These are phyloP conservation scores for Scaptomyza polygonia DNA, from an alignment of 2,888 invertebrate species.

Conservation along the genomic window DNA sequence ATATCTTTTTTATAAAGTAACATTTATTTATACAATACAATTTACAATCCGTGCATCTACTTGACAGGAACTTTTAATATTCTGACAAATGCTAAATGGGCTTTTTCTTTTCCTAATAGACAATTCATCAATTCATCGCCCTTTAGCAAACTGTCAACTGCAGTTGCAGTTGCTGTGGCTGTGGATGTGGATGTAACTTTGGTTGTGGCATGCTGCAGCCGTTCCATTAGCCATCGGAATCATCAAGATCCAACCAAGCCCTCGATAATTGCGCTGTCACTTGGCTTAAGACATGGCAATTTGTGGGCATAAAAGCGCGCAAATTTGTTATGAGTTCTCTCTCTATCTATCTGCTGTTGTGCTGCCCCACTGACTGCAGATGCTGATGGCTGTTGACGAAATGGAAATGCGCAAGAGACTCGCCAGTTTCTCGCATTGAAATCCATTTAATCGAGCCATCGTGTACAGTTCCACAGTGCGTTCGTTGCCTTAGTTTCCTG, in stretches of 20 bases:
- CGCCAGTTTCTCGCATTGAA: constrained; percentile 64
- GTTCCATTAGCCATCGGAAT: constrained; percentile 40
- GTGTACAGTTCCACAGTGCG: constrained; percentile 49
- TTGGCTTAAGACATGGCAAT: constrained; percentile 79
- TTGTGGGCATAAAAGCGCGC: constrained; percentile 80
- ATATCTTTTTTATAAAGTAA: too few species aligned
- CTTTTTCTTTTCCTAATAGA: constrained; percentile 54
- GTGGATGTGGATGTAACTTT: constrained; percentile 40
- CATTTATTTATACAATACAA: not conserved
- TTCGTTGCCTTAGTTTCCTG: constrained; percentile 7
- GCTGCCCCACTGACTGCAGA: not conserved
- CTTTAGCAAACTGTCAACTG: constrained; percentile 70
- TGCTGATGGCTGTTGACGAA: constrained; percentile 66
- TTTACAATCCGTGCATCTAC: not conserved
- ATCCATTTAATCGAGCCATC: constrained; percentile 79
- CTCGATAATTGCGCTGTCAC: constrained; percentile 79
- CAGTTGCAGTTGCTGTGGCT: constrained; percentile 56
- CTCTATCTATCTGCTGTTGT: too few species aligned
- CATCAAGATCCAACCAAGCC: constrained; percentile 41
- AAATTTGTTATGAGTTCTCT: constrained; percentile 73
- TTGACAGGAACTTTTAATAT: constrained; percentile 40
- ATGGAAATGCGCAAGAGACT: constrained; percentile 67
- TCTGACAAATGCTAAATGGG: constrained; percentile 60
- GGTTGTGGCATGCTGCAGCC: constrained; percentile 27
- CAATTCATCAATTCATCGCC: constrained; percentile 76